Percentiles rank a stretch among this genome's conserved stretches.
These are phyloP conservation scores for Phoxinus dragarum DNA, from an alignment of 2,797 vertebrate species.

Conservation along the genomic window DNA sequence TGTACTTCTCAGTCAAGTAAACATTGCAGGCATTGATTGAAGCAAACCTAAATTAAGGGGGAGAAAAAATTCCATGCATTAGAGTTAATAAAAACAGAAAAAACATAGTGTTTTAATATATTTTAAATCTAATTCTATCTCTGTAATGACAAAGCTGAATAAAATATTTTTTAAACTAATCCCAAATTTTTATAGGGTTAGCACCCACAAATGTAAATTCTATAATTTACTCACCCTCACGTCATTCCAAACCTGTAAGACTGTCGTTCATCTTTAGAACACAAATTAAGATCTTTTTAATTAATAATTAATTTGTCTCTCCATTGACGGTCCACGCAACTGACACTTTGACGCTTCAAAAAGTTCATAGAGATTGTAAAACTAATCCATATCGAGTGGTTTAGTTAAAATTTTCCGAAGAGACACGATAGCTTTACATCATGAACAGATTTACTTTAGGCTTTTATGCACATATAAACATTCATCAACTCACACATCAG, in stretches of 20 bases:
- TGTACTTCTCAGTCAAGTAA: neutral
- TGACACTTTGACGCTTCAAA: neutral
- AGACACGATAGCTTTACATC: too few species aligned
- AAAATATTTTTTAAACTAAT: too few species aligned
- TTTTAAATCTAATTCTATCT: neutral
- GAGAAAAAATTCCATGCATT: neutral
- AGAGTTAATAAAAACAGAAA: neutral
- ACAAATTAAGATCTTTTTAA: neutral
- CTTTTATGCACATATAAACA: too few species aligned
- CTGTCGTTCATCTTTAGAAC: neutral
- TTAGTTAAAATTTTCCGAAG: too few species aligned
- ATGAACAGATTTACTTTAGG: too few species aligned
- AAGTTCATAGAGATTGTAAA: too few species aligned
- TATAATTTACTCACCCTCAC: neutral
- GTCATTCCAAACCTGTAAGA: neutral
- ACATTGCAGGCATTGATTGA: neutral
- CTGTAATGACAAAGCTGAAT: neutral
- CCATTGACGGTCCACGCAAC: neutral
- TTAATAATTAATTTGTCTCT: neutral
- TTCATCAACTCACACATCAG: too few species aligned
- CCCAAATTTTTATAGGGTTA: neutral
- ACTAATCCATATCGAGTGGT: too few species aligned
- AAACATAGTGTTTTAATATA: neutral
- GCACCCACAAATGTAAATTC: neutral
- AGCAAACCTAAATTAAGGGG: neutral